phyloP scores from a whole-genome alignment of 2,113 vertebrate genomes.

The Panurus biarmicus region DNA sequence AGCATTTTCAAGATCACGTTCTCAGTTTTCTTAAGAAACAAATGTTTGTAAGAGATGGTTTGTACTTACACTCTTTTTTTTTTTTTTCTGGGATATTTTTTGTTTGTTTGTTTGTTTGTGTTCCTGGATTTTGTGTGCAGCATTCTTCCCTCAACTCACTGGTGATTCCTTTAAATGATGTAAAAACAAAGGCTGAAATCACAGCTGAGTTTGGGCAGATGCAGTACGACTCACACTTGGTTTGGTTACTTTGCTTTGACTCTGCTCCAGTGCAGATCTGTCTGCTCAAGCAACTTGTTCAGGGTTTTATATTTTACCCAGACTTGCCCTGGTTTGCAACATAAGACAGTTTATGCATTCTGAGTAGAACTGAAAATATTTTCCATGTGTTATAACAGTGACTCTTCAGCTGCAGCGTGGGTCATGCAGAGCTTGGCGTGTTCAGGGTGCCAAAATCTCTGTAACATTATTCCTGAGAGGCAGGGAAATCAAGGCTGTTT shows the following conservation, averaged over 20 bases:
- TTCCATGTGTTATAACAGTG: background rate
- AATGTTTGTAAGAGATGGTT: background rate
- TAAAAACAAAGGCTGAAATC: background rate
- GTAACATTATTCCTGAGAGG: background rate
- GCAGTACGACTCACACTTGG: background rate
- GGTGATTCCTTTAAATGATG: background rate
- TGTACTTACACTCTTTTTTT: background rate
- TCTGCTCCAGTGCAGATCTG: background rate
- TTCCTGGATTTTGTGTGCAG: background rate
- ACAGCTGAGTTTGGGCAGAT: background rate
- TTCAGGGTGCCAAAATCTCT: background rate
- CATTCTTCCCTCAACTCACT: background rate
- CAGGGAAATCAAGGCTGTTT: background rate
- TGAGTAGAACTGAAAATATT: background rate
- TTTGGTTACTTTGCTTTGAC: background rate
- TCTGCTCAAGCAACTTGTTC: background rate
- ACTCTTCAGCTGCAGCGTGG: background rate
- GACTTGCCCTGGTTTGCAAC: background rate
- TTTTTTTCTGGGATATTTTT: background rate
- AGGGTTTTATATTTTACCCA: background rate
- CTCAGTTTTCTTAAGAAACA: background rate
- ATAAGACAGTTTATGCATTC: background rate
- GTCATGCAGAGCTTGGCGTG: background rate
- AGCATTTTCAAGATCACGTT: background rate
- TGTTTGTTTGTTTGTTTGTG: background rate